phyloP scores from a whole-genome alignment of 2,888 invertebrate species.

The Nasonia oneida region DNA sequence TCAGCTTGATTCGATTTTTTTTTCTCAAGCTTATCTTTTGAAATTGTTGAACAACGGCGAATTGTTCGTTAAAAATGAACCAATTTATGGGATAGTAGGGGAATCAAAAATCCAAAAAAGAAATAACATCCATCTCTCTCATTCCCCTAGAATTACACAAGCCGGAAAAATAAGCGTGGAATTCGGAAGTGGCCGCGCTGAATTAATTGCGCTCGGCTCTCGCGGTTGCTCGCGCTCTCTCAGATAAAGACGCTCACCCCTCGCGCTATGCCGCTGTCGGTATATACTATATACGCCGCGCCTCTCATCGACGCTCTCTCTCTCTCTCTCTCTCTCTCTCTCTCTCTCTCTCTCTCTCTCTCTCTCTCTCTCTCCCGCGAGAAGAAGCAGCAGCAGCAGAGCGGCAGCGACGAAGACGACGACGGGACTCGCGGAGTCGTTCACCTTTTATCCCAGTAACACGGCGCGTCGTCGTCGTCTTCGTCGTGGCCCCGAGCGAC shows the following conservation, averaged over 20 bases:
- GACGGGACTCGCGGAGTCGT: slow-evolving; percentile 76
- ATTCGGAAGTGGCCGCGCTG: slow-evolving; percentile 50
- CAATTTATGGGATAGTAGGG: too few relatives aligned
- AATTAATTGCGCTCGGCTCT: slow-evolving; percentile 42
- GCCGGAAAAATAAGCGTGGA: slow-evolving; percentile 32
- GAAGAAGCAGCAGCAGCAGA: neutral
- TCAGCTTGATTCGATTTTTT: neutral
- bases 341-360: slow-evolving; percentile 26
- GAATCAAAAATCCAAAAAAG: too few relatives aligned
- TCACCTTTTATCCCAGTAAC: slow-evolving; percentile 80
- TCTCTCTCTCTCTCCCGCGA: slow-evolving; percentile 10
- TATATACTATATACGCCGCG: neutral
- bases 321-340: slow-evolving; percentile 14
- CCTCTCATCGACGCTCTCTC: slow-evolving; percentile 22
- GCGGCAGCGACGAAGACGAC: slow-evolving; percentile 57
- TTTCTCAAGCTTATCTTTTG: too few relatives aligned
- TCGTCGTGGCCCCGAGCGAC: slow-evolving; percentile 16
- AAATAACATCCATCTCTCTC: too few relatives aligned
- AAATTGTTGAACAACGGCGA: too few relatives aligned
- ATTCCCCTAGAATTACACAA: too few relatives aligned
- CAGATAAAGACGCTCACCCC: slow-evolving; percentile 38
- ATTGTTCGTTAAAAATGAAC: too few relatives aligned
- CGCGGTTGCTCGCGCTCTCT: neutral
- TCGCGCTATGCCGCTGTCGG: neutral
- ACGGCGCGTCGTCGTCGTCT: slow-evolving; percentile 70